phyloP scores from a whole-genome alignment of 2,113 vertebrate genomes.

The Alexandromys fortis region DNA sequence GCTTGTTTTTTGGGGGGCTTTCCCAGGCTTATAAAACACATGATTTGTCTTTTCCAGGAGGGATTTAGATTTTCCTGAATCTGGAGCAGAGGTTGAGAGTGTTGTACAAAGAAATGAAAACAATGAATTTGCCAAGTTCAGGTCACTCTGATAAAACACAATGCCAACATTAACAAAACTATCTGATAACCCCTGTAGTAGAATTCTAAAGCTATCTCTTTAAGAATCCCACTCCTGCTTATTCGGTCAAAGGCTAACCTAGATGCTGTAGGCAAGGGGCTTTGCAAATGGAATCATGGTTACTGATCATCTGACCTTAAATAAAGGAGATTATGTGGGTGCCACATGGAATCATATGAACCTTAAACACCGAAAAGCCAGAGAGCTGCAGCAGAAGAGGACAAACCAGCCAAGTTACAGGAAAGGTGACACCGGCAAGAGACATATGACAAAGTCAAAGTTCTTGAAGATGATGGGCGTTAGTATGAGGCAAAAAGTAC shows the following conservation, averaged over 20 bases:
- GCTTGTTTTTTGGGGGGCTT: not conserved
- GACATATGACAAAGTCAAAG: not conserved
- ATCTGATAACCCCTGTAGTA: not conserved
- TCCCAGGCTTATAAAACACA: not conserved
- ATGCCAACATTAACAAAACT: not conserved
- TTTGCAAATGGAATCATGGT: not conserved
- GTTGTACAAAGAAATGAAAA: not conserved
- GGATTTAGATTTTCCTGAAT: not conserved
- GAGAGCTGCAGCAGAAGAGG: not conserved
- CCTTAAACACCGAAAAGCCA: not conserved
- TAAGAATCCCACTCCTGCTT: not conserved
- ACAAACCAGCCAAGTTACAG: not conserved
- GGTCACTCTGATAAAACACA: constrained; percentile 7
- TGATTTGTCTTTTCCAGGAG: not conserved
- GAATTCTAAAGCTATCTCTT: not conserved
- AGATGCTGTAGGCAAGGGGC: not conserved
- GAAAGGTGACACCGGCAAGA: not conserved
- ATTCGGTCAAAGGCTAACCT: not conserved
- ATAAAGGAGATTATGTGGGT: not conserved
- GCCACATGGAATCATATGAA: not conserved
- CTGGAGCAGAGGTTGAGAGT: not conserved
- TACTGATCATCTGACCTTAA: not conserved
- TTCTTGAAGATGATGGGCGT: not conserved
- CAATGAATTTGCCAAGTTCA: not conserved
- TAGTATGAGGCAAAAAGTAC: not conserved